Evolutionary conservation across 2,888 invertebrate species (phyloP).

Genomic region (Nymphalis c-album): DNA sequence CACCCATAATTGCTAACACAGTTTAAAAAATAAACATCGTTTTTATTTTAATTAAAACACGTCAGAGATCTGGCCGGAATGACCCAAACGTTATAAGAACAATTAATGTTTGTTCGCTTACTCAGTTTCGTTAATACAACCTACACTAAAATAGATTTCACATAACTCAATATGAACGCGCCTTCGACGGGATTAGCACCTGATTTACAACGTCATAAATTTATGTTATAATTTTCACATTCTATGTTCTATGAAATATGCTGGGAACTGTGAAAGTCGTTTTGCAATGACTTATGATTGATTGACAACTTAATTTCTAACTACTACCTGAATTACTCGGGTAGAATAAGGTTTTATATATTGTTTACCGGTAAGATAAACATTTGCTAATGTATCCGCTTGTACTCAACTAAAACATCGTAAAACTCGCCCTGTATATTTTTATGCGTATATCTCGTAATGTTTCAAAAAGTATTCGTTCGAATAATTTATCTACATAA

Average conservation of each 20-base stretch:
- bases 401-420: too few relatives aligned
- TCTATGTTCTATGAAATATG: conserved; percentile 1
- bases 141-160: conserved; percentile 22
- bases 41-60: background rate
- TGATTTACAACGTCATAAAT: conserved; percentile 34
- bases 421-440: too few relatives aligned
- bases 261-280: conserved; percentile 15
- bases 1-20: background rate
- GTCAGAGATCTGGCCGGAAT: background rate
- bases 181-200: conserved; percentile 26
- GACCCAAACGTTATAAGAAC: background rate
- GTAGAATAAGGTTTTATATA: too few relatives aligned
- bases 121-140: conserved; percentile 3
- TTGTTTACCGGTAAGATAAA: too few relatives aligned
- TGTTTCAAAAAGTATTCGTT: too few relatives aligned
- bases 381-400: too few relatives aligned
- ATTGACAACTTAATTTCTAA: conserved; percentile 4
- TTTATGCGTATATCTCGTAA: too few relatives aligned
- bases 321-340: background rate
- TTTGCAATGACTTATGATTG: conserved; percentile 1
- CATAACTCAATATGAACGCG: conserved; percentile 22
- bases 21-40: background rate
- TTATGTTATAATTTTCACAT: conserved; percentile 22
- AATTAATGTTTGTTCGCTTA: background rate
- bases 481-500: too few relatives aligned